Evolutionary conservation across 2,888 invertebrate species (phyloP), one percentile per base, ranked within the genome.

Genomic region (Mactromeris polynyma): DNA sequence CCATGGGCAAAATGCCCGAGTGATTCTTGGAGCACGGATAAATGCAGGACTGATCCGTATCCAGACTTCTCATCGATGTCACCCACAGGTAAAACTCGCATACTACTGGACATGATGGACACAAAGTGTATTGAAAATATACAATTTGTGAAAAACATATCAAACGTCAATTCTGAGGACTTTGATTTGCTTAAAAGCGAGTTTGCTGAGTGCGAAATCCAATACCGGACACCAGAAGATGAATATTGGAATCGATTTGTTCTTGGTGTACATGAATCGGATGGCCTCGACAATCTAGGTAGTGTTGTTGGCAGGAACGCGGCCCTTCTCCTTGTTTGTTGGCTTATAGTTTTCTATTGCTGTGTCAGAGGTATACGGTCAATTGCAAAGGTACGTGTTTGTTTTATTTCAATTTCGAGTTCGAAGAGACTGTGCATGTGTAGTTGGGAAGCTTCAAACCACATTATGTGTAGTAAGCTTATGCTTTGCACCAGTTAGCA

Each of bases 1-100:
- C 98, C 99, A 9, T 99, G 98, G 98, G 79, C 85, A 97, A 98
- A 0, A 97, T 97, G 69, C 99, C n/a, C n/a, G n/a, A 17, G 4
- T 17, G 98, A 0, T 98, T 83, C 73, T 90, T 94, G 89, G 91
- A 90, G 89, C 69, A 90, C 92, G 0, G 17, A 33, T 0, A 51
- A 40, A 21, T 94, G 94, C 69, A 81, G 91, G n/a, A 81, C 77
- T 26, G 78, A 81, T 7, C 84, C 92, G 0, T 92, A 91, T 58
- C 93, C 94, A 0, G 83, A 73, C 11, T 88, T 91, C 17, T n/a
- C 40, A 14, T 36, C 46, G 33, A 83, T 90, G 83, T n/a, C 21
- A 6, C 6, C 17, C 21, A 73, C 42, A 3, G 64, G 46, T 21
- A 40, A 42, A 21, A 73, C 69, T 31, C 69, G 46, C 11, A 33